A percentile compares a stretch with the other conserved stretches of the same genome.
These are phyloP conservation scores for Prosapia bicincta DNA, from an alignment of 2,888 invertebrate genomes.

Conservation along the genomic window DNA sequence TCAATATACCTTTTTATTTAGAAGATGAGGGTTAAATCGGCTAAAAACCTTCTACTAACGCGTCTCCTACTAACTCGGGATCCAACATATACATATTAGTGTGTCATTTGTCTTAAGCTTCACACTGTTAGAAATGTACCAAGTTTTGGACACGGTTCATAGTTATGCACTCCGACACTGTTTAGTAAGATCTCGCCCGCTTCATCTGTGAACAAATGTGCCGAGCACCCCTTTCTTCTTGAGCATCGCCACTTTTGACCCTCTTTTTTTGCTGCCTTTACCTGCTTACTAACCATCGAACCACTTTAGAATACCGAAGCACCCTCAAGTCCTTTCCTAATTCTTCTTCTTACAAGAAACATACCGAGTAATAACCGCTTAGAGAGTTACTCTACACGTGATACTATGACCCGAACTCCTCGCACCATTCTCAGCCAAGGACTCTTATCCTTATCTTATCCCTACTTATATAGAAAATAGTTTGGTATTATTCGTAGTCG, in stretches of 20 bases:
- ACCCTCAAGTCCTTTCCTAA: too few species aligned
- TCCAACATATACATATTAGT: background rate
- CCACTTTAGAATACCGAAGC: too few species aligned
- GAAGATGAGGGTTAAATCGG: background rate
- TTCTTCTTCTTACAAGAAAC: too few species aligned
- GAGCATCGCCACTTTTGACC: background rate
- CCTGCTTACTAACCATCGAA: too few species aligned
- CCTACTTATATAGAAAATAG: too few species aligned
- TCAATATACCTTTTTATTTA: background rate
- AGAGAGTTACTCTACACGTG: too few species aligned
- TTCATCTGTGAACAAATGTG: background rate
- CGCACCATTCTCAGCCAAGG: too few species aligned
- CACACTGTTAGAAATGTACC: background rate
- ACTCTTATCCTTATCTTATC: too few species aligned
- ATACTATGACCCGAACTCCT: too few species aligned
- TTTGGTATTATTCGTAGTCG: too few species aligned
- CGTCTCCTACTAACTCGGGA: background rate
- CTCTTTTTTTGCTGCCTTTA: too few species aligned
- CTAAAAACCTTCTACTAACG: background rate
- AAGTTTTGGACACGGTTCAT: background rate
- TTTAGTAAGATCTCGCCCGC: background rate
- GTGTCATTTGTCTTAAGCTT: background rate
- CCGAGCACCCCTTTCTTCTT: background rate
- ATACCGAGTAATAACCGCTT: too few species aligned
- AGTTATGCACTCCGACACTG: background rate